phyloP scores from a whole-genome alignment of 2,113 vertebrate genomes.

The Herpailurus yagouaroundi region DNA sequence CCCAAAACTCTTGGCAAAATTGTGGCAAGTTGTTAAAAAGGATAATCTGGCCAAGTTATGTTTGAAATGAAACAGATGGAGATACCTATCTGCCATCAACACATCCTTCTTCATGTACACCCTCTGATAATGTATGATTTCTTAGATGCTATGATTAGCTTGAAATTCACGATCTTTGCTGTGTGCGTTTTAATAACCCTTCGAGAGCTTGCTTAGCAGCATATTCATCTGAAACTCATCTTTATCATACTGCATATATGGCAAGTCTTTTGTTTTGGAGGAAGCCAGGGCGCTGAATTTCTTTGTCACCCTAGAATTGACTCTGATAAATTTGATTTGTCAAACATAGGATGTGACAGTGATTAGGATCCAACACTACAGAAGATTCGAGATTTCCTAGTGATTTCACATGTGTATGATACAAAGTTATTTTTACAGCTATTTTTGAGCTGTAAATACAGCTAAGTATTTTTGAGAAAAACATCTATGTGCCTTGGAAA shows the following conservation, averaged over 20 bases:
- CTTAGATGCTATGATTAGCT: not conserved
- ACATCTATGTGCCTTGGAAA: conserved; percentile 59
- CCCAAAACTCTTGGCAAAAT: not conserved
- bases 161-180: not conserved
- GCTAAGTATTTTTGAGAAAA: conserved; percentile 3
- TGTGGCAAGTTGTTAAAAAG: not conserved
- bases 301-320: conserved; percentile 27
- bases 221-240: not conserved
- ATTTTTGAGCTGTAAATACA: not conserved
- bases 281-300: not conserved
- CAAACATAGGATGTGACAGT: not conserved
- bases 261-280: conserved; percentile 14
- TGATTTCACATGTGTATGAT: not conserved
- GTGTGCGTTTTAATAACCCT: not conserved
- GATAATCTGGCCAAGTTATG: not conserved
- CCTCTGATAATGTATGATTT: not conserved
- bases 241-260: not conserved
- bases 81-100: not conserved
- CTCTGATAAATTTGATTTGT: not conserved
- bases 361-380: not conserved
- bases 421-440: conserved; percentile 25
- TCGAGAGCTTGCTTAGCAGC: not conserved
- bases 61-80: not conserved
- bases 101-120: not conserved
- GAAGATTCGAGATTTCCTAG: not conserved